Conservation (phyloP, 2,113 vertebrate species). For the Ceyx margarethae region DNA sequence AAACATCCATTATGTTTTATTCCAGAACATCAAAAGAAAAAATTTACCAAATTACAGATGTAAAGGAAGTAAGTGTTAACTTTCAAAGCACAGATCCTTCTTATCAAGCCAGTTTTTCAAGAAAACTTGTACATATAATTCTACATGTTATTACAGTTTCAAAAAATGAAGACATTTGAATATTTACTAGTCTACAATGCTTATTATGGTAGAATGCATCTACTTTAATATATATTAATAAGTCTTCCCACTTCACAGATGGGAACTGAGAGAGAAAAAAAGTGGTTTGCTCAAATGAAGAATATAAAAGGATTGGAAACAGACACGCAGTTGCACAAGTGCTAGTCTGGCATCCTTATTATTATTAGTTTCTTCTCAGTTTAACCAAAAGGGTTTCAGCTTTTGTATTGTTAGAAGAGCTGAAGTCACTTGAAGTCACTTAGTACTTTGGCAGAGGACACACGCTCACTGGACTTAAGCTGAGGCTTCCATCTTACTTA, state of each 20-base stretch:
- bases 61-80: background rate
- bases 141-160: background rate
- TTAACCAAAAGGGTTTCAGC: slow-evolving; percentile 11
- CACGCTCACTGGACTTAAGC: background rate
- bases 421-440: background rate
- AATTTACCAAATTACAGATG: background rate
- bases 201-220: slow-evolving; percentile 14
- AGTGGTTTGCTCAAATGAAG: background rate
- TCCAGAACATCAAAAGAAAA: background rate
- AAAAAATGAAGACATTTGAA: slow-evolving; percentile 5
- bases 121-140: background rate
- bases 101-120: slow-evolving; percentile 28
- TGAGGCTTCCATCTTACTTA: background rate
- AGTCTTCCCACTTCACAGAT: slow-evolving; percentile 62
- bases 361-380: background rate
- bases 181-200: background rate
- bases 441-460: background rate
- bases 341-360: slow-evolving; percentile 6
- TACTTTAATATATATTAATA: slow-evolving; percentile 58
- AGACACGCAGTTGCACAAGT: slow-evolving; percentile 20
- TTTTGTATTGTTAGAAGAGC: background rate
- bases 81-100: background rate
- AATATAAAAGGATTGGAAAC: slow-evolving; percentile 14
- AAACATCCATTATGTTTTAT: background rate
- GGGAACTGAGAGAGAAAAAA: background rate